Conservation (phyloP, 2,113 vertebrate genomes). For the Burhinus bistriatus region DNA sequence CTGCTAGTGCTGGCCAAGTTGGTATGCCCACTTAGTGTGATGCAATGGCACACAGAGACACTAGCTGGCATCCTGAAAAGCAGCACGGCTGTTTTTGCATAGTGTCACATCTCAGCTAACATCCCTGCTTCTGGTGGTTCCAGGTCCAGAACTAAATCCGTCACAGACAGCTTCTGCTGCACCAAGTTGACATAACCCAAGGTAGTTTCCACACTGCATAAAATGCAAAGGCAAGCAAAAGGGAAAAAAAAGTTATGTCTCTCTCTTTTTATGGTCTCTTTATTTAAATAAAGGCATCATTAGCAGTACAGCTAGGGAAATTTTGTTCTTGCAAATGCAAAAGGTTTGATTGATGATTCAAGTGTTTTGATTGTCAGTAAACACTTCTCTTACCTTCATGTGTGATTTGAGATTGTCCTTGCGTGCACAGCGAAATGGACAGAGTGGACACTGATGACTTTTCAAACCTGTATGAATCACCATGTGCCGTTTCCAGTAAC, state of each 20-base stretch:
- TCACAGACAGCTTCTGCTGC: background rate
- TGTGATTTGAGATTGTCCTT: conserved; percentile 99
- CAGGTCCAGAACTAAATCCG: background rate
- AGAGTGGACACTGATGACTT: conserved; percentile 97
- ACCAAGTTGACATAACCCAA: background rate
- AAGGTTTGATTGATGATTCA: background rate
- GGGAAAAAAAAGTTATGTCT: background rate
- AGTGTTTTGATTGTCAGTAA: background rate
- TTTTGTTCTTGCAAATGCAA: background rate
- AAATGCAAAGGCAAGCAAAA: background rate
- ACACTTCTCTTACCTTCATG: conserved; percentile 91
- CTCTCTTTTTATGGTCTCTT: background rate
- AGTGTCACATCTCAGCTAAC: background rate
- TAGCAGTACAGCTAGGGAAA: background rate
- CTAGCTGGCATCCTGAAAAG: background rate
- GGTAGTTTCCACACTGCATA: background rate
- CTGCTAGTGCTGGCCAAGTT: background rate
- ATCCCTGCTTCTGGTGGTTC: background rate
- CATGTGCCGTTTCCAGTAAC: conserved; percentile 99
- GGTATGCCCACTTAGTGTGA: background rate
- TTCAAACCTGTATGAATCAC: conserved; percentile 99
- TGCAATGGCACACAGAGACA: background rate
- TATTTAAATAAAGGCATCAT: background rate
- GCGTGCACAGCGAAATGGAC: conserved; percentile 98
- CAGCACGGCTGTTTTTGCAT: background rate